Evolutionary conservation across 2,888 invertebrate genomes (phyloP), one percentile per base, ranked within the genome.

Genomic region (Ariolimax columbianus): DNA sequence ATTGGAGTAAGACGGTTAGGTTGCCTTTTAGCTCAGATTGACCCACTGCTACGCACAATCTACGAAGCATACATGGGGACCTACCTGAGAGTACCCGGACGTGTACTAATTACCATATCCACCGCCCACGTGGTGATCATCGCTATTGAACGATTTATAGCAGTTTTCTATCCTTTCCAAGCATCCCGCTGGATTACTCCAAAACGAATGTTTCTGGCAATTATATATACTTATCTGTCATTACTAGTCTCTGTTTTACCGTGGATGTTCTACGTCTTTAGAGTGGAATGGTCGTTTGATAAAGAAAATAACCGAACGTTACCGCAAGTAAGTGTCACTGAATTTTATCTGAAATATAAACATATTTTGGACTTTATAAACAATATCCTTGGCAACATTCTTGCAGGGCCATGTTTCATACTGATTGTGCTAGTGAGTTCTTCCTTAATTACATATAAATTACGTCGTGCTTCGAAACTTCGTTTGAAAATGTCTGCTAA

Each of bases 81-180:
- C 17, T 83, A 83, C 66, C 17, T 59, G 7, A 9, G 30, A 0
- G 11, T 66, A 17, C n/a, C 38, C 7, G 17, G 40, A 9, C 33
- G 73, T 30, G 9, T 55, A 19, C 2, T 66, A 4, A 26, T 72
- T 47, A 17, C 77, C 6, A 40, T 83, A n/a, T 63, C 47, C 4
- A 11, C 14, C 3, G 4, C 30, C 17, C 83, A 83, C 38, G 30
- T 77, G 1, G 66, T 40, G 19, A 26, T 83, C 30, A 77, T 83
- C 23, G 63, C 83, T n/a, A 26, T 78, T 26, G 83, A 78, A 70
- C 9, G 83, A n/a, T 51, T 70, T 51, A 68, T 83, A 1, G 83
- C 55, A 30, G 83, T 83, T 36, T 55, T 36, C 30, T 83, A 51
- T n/a, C 83, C 83, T 0, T 72, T 83, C 26, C 68, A 70, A 30